phyloP scores from a whole-genome alignment of 2,888 invertebrate genomes.

The Opisthograptis luteolata region DNA sequence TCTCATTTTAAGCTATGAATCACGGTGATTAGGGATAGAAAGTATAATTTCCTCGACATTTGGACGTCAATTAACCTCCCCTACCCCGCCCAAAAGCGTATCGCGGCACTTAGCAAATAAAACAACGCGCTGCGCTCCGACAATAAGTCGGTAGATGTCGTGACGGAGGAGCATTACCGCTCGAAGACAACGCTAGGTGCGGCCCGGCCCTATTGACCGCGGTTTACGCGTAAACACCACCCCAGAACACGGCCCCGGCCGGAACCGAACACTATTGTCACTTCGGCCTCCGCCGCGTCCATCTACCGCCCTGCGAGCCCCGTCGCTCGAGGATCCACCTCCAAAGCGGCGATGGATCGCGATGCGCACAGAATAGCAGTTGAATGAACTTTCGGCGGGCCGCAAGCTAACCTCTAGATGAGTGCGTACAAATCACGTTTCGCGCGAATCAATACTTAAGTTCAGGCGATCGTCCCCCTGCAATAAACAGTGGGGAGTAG shows the following conservation, averaged over 20 bases:
- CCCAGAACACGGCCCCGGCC: slow-evolving; percentile 47
- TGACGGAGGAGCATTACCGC: slow-evolving; percentile 73
- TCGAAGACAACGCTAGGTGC: slow-evolving; percentile 77
- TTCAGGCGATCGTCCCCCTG: slow-evolving; percentile 83
- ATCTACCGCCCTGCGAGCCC: slow-evolving; percentile 12
- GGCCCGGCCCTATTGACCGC: slow-evolving; percentile 79
- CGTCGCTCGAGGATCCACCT: not conserved
- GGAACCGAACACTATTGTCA: slow-evolving; percentile 45
- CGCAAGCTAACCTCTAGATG: slow-evolving; percentile 79
- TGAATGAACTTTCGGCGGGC: slow-evolving; percentile 58
- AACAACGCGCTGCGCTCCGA: slow-evolving; percentile 60
- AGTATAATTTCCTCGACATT: slow-evolving; percentile 68
- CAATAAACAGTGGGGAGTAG: slow-evolving; percentile 77
- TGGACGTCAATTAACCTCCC: slow-evolving; percentile 71
- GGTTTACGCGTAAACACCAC: slow-evolving; percentile 78
- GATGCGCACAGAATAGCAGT: slow-evolving; percentile 38
- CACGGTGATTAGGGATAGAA: slow-evolving; percentile 43
- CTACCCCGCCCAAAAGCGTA: slow-evolving; percentile 56
- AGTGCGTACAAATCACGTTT: slow-evolving; percentile 85
- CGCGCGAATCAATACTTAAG: slow-evolving; percentile 85
- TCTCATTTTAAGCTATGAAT: slow-evolving; percentile 29
- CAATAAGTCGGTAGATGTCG: slow-evolving; percentile 77
- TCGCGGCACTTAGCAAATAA: slow-evolving; percentile 79
- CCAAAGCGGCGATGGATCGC: slow-evolving; percentile 45
- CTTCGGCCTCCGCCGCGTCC: slow-evolving; percentile 13